Evolutionary conservation across 2,113 vertebrate species (phyloP).

Genomic region (Glareola pratincola): DNA sequence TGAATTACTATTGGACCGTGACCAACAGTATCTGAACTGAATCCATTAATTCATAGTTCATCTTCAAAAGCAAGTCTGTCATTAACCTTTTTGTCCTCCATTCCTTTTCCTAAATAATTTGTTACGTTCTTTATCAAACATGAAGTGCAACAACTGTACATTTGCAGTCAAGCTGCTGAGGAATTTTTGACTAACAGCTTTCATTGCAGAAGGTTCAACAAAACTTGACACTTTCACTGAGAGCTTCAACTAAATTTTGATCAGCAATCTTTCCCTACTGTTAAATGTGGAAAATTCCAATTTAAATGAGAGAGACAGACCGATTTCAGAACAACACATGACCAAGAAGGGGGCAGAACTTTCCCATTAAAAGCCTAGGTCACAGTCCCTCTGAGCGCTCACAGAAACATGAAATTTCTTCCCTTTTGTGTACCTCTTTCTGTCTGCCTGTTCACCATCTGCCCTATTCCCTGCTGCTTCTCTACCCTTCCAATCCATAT

Average conservation of each 20-base stretch:
- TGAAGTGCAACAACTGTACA: not conserved
- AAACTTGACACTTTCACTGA: not conserved
- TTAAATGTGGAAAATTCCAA: not conserved
- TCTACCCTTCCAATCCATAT: not conserved
- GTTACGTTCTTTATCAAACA: not conserved
- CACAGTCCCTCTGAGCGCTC: not conserved
- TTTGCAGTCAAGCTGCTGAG: not conserved
- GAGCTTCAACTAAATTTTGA: not conserved
- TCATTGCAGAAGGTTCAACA: not conserved
- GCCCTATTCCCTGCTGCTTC: not conserved
- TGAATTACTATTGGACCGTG: constrained; percentile 16
- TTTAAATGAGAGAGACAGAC: not conserved
- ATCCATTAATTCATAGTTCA: constrained; percentile 19
- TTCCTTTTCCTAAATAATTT: not conserved
- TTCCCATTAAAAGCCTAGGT: not conserved
- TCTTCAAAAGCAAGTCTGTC: constrained; percentile 46
- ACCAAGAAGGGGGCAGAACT: not conserved
- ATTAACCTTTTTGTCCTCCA: constrained; percentile 52
- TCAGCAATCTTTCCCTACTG: not conserved
- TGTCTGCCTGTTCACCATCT: not conserved
- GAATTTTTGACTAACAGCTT: not conserved
- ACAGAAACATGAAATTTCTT: not conserved
- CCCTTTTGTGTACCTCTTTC: not conserved
- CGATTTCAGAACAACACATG: not conserved
- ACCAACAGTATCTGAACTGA: constrained; percentile 8